Evolutionary conservation across 2,888 invertebrate species (phyloP), one percentile per base, ranked within the genome.

Genomic region (Macaria liturata): DNA sequence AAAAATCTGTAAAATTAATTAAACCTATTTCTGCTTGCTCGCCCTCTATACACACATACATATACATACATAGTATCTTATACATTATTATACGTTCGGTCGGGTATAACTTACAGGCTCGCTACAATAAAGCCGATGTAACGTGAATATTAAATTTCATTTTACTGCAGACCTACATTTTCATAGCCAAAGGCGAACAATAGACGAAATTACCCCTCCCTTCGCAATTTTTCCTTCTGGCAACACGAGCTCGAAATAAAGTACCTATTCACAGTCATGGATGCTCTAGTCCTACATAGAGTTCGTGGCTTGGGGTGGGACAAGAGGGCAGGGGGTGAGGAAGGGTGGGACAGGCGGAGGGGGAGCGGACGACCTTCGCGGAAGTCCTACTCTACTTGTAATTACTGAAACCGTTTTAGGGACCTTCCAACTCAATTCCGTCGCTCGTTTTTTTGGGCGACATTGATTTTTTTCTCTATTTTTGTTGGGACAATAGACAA

Each of bases 351-450:
- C 56, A 56, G 54, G 67, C 59, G 66, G 44, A 48, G 62, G 51
- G 68, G 57, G 62, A 65, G 66, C 62, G 69, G 69, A 62, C 76
- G 82, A 82, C 82, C 82, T 82, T 82, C 77, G 74, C 75, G 73
- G 78, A 80, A 79, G 76, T 78, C 76, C 76, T 71, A 74, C 72
- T 74, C 71, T 68, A 68, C 72, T 67, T 69, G 73, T 80, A 80
- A 80, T 81, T 81, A 80, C 75, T 68, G 74, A 66, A 70, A 75
- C 71, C 66, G 70, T 66, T 72, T 71, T 71, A 69, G 65, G 72
- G 68, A 68, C 68, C 68, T 71, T 74, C 71, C 72, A 71, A 74
- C 78, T 76, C 73, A 71, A 74, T 74, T 76, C 66, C 66, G 68
- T 69, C 65, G 66, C 56, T 54, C 56, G 65, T 47, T 58, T 58